A percentile compares a stretch with the other conserved stretches of the same genome.
These are phyloP conservation scores for Calcarius ornatus DNA, from an alignment of 2,113 vertebrate species.

Conservation along the genomic window DNA sequence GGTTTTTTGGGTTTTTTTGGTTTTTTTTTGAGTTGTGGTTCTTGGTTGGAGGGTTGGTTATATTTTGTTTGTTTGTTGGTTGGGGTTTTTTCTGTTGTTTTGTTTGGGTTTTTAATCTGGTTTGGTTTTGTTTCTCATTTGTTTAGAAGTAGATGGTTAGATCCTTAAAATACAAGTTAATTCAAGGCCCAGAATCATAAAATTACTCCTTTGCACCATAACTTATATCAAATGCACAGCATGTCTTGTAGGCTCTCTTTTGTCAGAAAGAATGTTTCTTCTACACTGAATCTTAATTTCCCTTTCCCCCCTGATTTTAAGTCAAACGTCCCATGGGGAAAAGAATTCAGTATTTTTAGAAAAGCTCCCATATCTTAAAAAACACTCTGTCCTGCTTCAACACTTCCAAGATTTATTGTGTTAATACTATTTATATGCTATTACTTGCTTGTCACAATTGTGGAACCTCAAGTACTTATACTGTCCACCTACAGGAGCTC, in stretches of 20 bases:
- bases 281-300: background rate
- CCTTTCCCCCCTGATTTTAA: background rate
- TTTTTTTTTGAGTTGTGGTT: background rate
- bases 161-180: background rate
- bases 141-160: background rate
- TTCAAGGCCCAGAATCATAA: background rate
- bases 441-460: background rate
- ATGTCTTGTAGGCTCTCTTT: background rate
- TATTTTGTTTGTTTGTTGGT: background rate
- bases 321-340: fast-evolving
- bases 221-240: background rate
- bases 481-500: background rate
- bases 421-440: background rate
- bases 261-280: background rate
- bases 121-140: background rate
- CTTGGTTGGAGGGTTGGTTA: background rate
- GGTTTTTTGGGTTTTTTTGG: background rate
- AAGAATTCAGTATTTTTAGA: background rate
- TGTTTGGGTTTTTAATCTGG: background rate
- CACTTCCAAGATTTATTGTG: background rate
- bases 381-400: background rate
- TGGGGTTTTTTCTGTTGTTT: background rate
- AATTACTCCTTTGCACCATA: background rate
- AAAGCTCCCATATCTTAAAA: background rate
- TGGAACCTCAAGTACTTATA: background rate